Conservation (phyloP, 2,888 invertebrate species). For the Gisinianus flammeolus region DNA sequence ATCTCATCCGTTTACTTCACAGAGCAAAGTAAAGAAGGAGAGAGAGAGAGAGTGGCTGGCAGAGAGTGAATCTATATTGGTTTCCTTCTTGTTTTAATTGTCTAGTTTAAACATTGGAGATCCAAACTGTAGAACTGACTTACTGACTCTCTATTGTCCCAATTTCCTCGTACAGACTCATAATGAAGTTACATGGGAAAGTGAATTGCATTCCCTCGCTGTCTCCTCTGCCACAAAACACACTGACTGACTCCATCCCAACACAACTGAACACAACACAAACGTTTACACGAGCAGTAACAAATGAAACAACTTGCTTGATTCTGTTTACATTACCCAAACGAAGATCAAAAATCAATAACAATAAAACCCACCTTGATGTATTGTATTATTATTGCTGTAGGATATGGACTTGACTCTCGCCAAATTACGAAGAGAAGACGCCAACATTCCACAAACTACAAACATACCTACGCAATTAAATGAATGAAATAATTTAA, state of each 20-base stretch:
- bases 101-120: background rate
- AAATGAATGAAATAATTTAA: no score
- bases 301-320: background rate
- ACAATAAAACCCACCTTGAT: background rate
- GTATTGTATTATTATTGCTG: background rate
- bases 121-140: background rate
- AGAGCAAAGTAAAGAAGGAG: no score
- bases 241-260: background rate
- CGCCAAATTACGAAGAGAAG: no score
- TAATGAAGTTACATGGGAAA: background rate
- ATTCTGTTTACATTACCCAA: background rate
- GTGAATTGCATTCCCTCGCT: background rate
- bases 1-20: no score
- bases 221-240: background rate
- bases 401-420: no score
- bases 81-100: constrained; percentile 6
- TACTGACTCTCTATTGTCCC: background rate
- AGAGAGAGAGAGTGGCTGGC: no score
- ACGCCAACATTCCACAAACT: background rate
- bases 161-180: background rate
- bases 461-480: background rate
- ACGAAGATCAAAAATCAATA: background rate
- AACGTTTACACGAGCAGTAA: background rate
- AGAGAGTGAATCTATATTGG: no score
- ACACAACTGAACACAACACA: background rate